Base-by-base conservation (phyloP, 2,797 vertebrate genomes). In the Ctenopoma kingsleyae region DNA sequence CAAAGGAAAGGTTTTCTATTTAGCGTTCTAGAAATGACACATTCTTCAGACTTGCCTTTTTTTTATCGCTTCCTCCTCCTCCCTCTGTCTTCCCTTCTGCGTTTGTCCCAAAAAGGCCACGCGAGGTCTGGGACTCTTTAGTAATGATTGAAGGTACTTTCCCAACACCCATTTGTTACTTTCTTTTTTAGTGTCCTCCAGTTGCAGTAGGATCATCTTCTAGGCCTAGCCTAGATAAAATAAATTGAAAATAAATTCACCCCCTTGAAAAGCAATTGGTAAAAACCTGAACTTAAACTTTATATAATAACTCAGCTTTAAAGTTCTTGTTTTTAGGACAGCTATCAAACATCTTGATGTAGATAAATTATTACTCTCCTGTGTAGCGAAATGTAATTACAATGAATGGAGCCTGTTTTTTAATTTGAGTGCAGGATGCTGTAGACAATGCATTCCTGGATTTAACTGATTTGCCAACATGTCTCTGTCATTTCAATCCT, bases 371-470 rank as follows among this genome's bases (percentile, higher is more conserved):
- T 67, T 65, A 60, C 41, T 71, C 15, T 67, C 25, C 4, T 19
- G 57, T 70, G 30, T 38, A 38, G 32, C 71, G n/a, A 51, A n/a
- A 22, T 6, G 25, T 55, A 19, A 46, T 58, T n/a, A 65, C 38
- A 46, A 80, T 71, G 20, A 65, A 36, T 46, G 30, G 25, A 13
- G 7, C 13, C 30, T 32, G 5, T 52, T 30, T 46, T 66, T 1
- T 15, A 2, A 50, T 43, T 49, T 9, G 49, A 59, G 63, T 51
- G 11, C 78, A 83, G 84, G 84, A 88, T 78, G 60, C 22, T 32
- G 61, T 3, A 76, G 66, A 88, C 89, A 83, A 81, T 83, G 74
- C 74, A 59, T 77, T 76, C 53, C 63, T 59, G 44, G 13, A n/a
- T 76, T 74, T 63, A 44, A 58, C 13, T 57, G 25, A 9, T 44